A percentile compares a stretch with the other conserved stretches of the same genome.
Conservation (phyloP, 2,113 vertebrate species). For the Onychostoma macrolepis region DNA sequence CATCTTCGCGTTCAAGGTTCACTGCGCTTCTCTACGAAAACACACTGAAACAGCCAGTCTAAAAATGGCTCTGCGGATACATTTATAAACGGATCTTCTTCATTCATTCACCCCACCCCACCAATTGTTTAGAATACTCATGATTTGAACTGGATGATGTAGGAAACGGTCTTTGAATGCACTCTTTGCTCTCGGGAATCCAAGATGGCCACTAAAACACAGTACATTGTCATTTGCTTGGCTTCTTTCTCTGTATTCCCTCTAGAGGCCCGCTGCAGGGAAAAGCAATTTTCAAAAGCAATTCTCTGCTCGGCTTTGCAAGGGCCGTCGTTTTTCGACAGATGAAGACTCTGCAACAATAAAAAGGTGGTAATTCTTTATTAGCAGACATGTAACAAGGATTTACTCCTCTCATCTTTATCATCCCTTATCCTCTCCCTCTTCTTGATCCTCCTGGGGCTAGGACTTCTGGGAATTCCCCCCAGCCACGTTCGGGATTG, state of each 20-base stretch:
- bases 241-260: slow-evolving; percentile 55
- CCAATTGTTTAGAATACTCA: slow-evolving; percentile 39
- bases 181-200: slow-evolving; percentile 45
- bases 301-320: slow-evolving; percentile 69
- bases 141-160: slow-evolving; percentile 52
- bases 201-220: slow-evolving; percentile 47
- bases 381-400: slow-evolving; percentile 74
- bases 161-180: slow-evolving; percentile 34
- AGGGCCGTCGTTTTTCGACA: slow-evolving; percentile 58
- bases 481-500: slow-evolving; percentile 1
- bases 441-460: slow-evolving; percentile 75
- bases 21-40: background rate
- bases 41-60: slow-evolving; percentile 21
- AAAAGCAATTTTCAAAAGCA: slow-evolving; percentile 74
- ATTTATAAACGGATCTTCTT: background rate
- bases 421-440: slow-evolving; percentile 20
- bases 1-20: slow-evolving; percentile 32
- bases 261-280: slow-evolving; percentile 63
- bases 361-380: slow-evolving; percentile 72
- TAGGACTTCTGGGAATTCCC: slow-evolving; percentile 48
- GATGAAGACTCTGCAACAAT: slow-evolving; percentile 65
- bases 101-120: background rate
- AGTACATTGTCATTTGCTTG: slow-evolving; percentile 51
- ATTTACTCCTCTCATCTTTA: slow-evolving; percentile 66
- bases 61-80: background rate